Conservation (phyloP, 2,797 vertebrate species). For the Poeciliopsis infans region DNA sequence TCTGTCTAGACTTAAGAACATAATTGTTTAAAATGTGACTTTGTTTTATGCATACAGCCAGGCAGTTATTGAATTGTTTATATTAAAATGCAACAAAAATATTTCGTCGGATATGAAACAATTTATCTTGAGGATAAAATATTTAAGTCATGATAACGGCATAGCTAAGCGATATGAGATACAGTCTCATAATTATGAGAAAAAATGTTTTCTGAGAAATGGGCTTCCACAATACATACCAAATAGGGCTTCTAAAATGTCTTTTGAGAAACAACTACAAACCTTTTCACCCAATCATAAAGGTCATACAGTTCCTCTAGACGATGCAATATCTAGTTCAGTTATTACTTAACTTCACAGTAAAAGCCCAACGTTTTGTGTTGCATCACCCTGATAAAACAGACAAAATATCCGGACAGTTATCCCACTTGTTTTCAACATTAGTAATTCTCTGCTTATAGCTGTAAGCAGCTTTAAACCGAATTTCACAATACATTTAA, state of each 20-base stretch:
- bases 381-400: not conserved
- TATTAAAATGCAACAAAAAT: not conserved
- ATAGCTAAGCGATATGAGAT: too few species aligned
- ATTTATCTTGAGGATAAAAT: not conserved
- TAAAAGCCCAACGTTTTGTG: not conserved
- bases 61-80: not conserved
- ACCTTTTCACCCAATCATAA: not conserved
- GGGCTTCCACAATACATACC: too few species aligned
- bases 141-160: too few species aligned
- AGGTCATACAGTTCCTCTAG: not conserved
- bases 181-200: too few species aligned
- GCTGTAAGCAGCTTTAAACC: not conserved
- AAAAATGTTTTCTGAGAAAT: too few species aligned
- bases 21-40: not conserved
- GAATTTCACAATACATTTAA: not conserved
- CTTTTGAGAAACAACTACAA: not conserved
- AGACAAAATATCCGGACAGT: not conserved
- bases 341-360: not conserved
- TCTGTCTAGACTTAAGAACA: not conserved
- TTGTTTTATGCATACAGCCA: not conserved
- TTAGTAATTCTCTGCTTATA: not conserved
- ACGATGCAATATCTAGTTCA: not conserved
- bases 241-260: not conserved
- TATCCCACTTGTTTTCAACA: not conserved
- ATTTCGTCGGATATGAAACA: not conserved